Evolutionary conservation across 2,888 invertebrate species (phyloP), one percentile per base, ranked within the genome.

Genomic region (Meteorus colon): DNA sequence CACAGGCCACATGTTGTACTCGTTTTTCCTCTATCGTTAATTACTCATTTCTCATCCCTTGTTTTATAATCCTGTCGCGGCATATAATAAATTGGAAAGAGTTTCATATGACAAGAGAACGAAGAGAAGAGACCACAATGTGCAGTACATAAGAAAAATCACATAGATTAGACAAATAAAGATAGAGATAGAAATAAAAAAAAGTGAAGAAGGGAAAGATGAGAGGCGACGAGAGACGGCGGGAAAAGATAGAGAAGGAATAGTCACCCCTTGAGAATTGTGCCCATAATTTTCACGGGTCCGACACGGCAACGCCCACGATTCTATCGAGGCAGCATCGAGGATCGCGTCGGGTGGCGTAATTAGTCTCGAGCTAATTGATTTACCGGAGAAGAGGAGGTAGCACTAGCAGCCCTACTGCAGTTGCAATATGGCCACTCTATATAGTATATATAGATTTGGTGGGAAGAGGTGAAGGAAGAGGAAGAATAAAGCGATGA

Each of bases 231-330:
- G 31, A n/a, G 55, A 70, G 55, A 34, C 12, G 41, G 41, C 8
- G 12, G 41, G 51, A 68, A 66, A 31, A 55, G n/a, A 16, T 3
- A 12, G 48, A 8, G 48, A n/a, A 16, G 41, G 45, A 45, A 45
- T 37, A 60, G 51, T 51, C 73, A 69, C 67, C 41, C 41, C 37
- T 37, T 24, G 71, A 41, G 59, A 73, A 62, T 71, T 75, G 45
- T 68, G 69, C 68, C 73, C 73, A 76, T 76, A 76, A 76, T 76
- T 76, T 81, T 79, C 79, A 75, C 76, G 75, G 62, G 72, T 76
- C 60, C 41, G 75, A 75, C 76, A 73, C 73, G 77, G 76, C 59
- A 78, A 78, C 76, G 76, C 76, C 76, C 73, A 73, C 73, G 65
- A 73, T 69, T 19, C 76, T 69, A 73, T 76, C 75, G 78, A 78